phyloP scores from a whole-genome alignment of 2,797 vertebrate species.

The Lophius americanus region DNA sequence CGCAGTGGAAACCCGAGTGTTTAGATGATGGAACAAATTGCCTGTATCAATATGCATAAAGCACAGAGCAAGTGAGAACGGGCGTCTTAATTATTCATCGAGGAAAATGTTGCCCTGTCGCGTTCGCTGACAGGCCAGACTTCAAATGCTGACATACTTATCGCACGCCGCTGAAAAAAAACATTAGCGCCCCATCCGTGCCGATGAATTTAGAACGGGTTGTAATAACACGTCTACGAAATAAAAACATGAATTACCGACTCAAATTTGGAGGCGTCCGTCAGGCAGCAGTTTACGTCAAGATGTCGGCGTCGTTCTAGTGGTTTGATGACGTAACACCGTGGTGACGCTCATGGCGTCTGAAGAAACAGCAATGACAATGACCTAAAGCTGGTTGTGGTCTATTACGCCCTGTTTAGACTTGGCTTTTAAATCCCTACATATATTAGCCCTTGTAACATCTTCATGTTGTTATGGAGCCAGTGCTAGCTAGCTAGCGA shows the following conservation, averaged over 20 bases:
- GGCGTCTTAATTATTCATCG: conserved; percentile 71
- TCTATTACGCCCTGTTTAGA: too few relatives aligned
- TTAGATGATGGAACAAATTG: conserved; percentile 69
- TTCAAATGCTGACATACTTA: conserved; percentile 66
- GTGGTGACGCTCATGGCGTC: too few relatives aligned
- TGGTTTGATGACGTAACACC: too few relatives aligned
- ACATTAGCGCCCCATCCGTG: conserved; percentile 53
- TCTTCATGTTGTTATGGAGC: too few relatives aligned
- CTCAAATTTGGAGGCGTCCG: neutral
- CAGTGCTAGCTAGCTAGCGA: too few relatives aligned
- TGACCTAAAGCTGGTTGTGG: too few relatives aligned
- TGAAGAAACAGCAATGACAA: too few relatives aligned
- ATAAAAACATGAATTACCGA: neutral
- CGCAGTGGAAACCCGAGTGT: conserved; percentile 60
- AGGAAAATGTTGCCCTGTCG: conserved; percentile 64
- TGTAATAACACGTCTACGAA: conserved; percentile 25
- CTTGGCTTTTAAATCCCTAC: too few relatives aligned
- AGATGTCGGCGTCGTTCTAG: neutral
- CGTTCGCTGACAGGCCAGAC: conserved; percentile 69
- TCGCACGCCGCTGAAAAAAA: conserved; percentile 55
- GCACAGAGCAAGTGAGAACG: conserved; percentile 53
- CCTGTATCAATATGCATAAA: conserved; percentile 67
- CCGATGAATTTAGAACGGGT: conserved; percentile 66
- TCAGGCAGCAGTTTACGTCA: neutral
- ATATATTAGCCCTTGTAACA: too few relatives aligned